Evolutionary conservation across 2,113 vertebrate genomes (phyloP), one percentile per base, ranked within the genome.

Genomic region (Geococcyx californianus): DNA sequence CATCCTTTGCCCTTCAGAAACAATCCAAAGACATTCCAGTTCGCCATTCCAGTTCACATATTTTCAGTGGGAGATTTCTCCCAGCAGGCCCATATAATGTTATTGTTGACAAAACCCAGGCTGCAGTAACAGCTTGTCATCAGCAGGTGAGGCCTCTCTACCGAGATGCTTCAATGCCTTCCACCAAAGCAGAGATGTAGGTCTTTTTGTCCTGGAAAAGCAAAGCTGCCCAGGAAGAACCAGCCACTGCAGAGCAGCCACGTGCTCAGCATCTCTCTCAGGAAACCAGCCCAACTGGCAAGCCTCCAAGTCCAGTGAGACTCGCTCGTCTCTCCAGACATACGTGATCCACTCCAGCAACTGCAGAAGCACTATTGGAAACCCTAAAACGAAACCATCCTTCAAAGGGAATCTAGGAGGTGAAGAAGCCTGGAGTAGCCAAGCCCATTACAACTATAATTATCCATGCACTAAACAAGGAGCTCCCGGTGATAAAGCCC

Each of bases 361-460:
- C 78, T 92, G 36, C 87, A 89, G 82, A 89, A 94, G 88, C 52
- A 80, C 78, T 34, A 52, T 18, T 60, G 90, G 76, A 96, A 95
- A 95, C 80, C 64, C 33, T 38, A 38, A 90, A 91, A 74, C 73
- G 8, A 94, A 82, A 95, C 58, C 36, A 63, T 52, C 72, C 66
- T 83, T 95, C 60, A 84, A 67, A 84, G 55, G 21, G 1, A 60
- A 81, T 63, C 84, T 29, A 73, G 17, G 58, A 79, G 42, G 51
- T 55, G 31, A 93, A 80, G 49, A 82, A 72, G 79, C 59, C 31
- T 23, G 34, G 38, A 90, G 80, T 33, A 91, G 73, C 56, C 4
- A 0, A 84, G 62, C n/a, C 56, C 11, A 28, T 93, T 64, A 89
- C 55, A 94, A 85, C 96, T 97, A 96, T 96, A 97, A 96, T 95